Conservation (phyloP, 2,888 invertebrate genomes). For the Entomobrya multifasciata region DNA sequence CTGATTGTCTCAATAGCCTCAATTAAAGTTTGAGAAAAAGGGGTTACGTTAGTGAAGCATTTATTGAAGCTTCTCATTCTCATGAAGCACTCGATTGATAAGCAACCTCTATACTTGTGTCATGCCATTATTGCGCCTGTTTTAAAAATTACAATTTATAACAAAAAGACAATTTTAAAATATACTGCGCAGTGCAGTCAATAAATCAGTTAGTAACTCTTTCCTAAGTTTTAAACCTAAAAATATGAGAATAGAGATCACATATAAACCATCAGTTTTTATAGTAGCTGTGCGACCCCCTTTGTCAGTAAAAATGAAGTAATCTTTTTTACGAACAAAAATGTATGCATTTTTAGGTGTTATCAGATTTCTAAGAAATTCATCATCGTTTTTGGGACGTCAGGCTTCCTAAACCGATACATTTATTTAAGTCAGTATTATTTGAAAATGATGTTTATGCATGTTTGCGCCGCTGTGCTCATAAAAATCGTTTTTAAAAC, state of each 20-base stretch:
- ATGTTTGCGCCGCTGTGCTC: conserved; percentile 12
- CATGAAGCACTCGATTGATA: too few relatives aligned
- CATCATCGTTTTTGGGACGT: conserved; percentile 62
- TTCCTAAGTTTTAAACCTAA: neutral
- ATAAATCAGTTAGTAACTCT: conserved; percentile 4
- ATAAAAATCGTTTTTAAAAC: conserved; percentile 41
- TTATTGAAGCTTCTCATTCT: too few relatives aligned
- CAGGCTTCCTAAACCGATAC: conserved; percentile 40
- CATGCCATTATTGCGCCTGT: too few relatives aligned
- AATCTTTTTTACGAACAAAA: neutral
- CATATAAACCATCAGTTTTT: conserved; percentile 3
- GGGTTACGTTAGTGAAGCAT: too few relatives aligned
- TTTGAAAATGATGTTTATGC: conserved; percentile 11
- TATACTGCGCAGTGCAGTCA: neutral
- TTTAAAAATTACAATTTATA: too few relatives aligned
- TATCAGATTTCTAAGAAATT: conserved; percentile 57
- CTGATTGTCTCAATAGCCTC: too few relatives aligned
- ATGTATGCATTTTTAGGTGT: neutral
- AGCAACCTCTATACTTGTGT: too few relatives aligned
- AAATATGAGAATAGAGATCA: neutral
- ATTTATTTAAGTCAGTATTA: conserved; percentile 32
- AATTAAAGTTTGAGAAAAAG: too few relatives aligned
- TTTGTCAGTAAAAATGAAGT: conserved; percentile 33
- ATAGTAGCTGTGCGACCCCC: conserved; percentile 5
- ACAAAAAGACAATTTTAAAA: neutral